phyloP scores from a whole-genome alignment of 2,113 vertebrate genomes.

The Mystacornis crossleyi region DNA sequence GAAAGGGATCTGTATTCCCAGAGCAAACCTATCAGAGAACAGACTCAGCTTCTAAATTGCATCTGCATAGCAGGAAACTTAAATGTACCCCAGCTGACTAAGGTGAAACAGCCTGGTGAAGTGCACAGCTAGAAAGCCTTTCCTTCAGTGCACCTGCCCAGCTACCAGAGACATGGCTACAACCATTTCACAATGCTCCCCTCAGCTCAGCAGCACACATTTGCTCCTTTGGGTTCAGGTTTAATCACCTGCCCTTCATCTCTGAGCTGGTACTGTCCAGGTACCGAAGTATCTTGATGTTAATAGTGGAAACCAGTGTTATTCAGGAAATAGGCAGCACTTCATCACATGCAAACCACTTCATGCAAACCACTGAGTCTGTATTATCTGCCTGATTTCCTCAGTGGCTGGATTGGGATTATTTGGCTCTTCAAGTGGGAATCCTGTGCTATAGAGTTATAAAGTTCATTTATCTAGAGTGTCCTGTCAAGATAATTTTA shows the following conservation, averaged over 20 bases:
- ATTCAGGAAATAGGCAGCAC: not conserved
- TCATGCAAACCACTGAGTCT: not conserved
- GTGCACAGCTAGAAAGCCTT: not conserved
- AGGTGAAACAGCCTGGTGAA: not conserved
- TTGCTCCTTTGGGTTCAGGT: not conserved
- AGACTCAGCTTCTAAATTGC: fast-evolving
- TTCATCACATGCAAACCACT: not conserved
- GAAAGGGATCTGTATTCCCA: not conserved
- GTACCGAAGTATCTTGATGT: not conserved
- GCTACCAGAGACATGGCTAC: fast-evolving
- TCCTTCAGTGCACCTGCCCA: not conserved
- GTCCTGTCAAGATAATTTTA: not conserved
- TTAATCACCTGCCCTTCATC: not conserved
- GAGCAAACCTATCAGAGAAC: not conserved
- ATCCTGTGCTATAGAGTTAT: not conserved
- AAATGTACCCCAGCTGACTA: not conserved
- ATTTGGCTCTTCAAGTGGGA: not conserved
- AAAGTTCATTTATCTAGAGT: not conserved
- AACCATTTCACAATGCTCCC: fast-evolving
- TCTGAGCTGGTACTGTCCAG: not conserved
- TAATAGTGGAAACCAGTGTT: not conserved
- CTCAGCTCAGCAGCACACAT: not conserved
- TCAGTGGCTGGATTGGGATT: not conserved
- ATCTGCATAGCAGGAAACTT: not conserved
- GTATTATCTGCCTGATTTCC: not conserved